These are phyloP conservation scores for Leistus spinibarbis DNA, from an alignment of 2,888 invertebrate species.

Conservation along the genomic window DNA sequence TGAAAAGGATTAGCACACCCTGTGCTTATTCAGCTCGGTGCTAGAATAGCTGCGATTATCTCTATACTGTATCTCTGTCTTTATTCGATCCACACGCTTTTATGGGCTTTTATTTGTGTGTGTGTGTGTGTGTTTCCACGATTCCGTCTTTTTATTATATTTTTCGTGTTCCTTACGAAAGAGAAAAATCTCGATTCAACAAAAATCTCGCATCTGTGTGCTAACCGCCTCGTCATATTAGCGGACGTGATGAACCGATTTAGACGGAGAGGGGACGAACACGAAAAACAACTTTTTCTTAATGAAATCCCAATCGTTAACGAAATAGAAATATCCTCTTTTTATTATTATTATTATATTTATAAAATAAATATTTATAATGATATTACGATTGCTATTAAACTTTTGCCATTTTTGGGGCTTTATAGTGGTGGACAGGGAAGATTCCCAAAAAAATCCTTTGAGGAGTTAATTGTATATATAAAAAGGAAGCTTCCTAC, in stretches of 20 bases:
- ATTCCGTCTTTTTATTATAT: not conserved
- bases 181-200: conserved; percentile 1
- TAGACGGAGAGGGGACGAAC: not conserved
- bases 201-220: not conserved
- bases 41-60: too few species aligned
- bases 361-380: too few species aligned
- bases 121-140: not conserved
- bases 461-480: too few species aligned
- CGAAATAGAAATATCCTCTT: too few species aligned
- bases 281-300: not conserved
- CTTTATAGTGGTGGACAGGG: too few species aligned
- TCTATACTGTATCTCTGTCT: not conserved
- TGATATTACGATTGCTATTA: too few species aligned
- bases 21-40: not conserved
- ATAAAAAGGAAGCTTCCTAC: too few species aligned
- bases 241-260: not conserved
- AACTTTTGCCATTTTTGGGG: too few species aligned
- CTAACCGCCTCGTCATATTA: not conserved
- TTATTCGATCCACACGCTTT: not conserved
- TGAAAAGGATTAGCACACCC: conserved; percentile 2
- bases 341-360: too few species aligned
- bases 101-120: not conserved
- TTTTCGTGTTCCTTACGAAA: not conserved
- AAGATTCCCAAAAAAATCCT: too few species aligned
- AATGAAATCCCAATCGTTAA: too few species aligned